Base-by-base conservation (phyloP, 2,888 invertebrate genomes). In the Pheosia gnoma region DNA sequence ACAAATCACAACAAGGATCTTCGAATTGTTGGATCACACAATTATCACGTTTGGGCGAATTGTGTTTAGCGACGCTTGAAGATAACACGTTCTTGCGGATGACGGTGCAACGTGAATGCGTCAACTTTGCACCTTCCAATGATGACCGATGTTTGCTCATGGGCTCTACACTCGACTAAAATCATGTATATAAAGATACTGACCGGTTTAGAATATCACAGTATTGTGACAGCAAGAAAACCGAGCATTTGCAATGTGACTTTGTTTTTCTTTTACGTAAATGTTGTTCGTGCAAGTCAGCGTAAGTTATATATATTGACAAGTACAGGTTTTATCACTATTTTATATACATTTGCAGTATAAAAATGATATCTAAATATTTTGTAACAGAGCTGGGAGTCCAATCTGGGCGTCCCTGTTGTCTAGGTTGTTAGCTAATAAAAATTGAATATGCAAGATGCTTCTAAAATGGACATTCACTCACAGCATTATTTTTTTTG, bases 171-270 rank as follows among this genome's bases (percentile, higher is more conserved):
- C 86, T 83, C 70, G 70, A 69, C 71, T 76, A 72, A 25, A 74
- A 77, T 78, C 71, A 11, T 65, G 81, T 90, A 91, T 90, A 91
- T 84, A 89, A 85, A 84, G 80, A 79, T 79, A 72, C 64, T 72
- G 68, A 69, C 66, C 70, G 72, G 71, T 60, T 45, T 58, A 67
- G 63, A 69, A 65, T 71, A 69, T 61, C 70, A 70, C 88, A 90
- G 88, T 90, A 66, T 72, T 73, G 63, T 61, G 55, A 67, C 64
- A 68, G 72, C 75, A 55, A 66, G 70, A 78, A 70, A 61, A 68
- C 76, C 61, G 76, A 73, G 65, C 75, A 78, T 79, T 79, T 70
- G 60, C 66, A 57, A 68, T 56, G 83, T 82, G 60, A 82, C 83
- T 78, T 53, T 13, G 53, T 55, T 66, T 53, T 53, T 57, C 2